A percentile compares a stretch with the other conserved stretches of the same genome.
Conservation (phyloP, 2,113 vertebrate species). For the Corythoichthys intestinalis region DNA sequence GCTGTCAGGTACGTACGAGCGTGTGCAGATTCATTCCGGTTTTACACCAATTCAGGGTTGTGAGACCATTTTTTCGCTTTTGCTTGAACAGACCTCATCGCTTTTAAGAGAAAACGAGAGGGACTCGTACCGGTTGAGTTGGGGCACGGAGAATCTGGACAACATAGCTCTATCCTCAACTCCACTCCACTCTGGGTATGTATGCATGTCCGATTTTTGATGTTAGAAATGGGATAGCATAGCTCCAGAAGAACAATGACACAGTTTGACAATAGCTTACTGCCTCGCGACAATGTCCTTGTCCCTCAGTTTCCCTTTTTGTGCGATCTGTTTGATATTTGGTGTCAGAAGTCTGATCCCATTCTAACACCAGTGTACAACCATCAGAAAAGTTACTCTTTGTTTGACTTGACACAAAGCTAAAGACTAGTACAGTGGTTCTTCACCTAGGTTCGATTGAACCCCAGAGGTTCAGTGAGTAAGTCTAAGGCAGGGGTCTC, state of each 20-base stretch:
- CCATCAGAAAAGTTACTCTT: neutral
- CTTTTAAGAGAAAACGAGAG: conserved; percentile 83
- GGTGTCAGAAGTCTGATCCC: neutral
- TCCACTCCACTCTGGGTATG: conserved; percentile 93
- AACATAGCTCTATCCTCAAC: conserved; percentile 93
- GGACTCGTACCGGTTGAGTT: conserved; percentile 85
- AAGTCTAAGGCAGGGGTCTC: too few species aligned
- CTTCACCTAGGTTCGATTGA: too few species aligned
- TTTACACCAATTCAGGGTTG: neutral
- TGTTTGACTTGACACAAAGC: neutral
- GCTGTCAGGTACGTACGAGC: conserved; percentile 81
- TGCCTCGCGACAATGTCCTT: neutral
- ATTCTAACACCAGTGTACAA: neutral
- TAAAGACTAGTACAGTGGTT: neutral
- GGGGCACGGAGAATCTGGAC: conserved; percentile 91
- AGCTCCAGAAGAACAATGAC: neutral
- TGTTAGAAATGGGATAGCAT: neutral
- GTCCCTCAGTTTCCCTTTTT: neutral
- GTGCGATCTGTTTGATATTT: neutral
- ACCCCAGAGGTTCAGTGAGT: too few species aligned
- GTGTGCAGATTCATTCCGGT: neutral
- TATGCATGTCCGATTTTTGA: conserved; percentile 15
- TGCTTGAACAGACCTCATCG: conserved; percentile 69
- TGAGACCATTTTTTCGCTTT: neutral
- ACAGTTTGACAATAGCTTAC: neutral